phyloP scores from a whole-genome alignment of 1,140 invertebrate genomes.

The Maniola jurtina region DNA sequence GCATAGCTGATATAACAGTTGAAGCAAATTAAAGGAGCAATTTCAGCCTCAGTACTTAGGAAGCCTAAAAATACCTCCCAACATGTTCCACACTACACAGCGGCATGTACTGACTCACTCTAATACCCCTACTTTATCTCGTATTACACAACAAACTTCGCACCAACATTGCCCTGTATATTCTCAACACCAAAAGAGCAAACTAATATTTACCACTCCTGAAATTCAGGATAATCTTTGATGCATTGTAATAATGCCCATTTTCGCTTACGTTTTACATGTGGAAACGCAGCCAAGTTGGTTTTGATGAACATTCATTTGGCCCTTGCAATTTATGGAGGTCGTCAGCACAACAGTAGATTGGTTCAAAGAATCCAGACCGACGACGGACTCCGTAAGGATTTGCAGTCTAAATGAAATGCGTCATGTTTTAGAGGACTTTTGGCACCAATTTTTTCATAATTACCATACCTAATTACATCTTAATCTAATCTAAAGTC shows the following conservation, averaged over 20 bases:
- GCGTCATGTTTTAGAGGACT: not conserved
- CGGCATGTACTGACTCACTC: conserved; percentile 10
- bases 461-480: too few relatives aligned
- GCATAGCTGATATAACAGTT: too few relatives aligned
- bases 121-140: conserved; percentile 13
- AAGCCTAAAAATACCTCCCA: conserved; percentile 17
- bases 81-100: conserved; percentile 8
- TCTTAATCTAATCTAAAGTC: too few relatives aligned
- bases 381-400: not conserved
- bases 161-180: conserved; percentile 12
- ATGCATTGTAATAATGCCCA: not conserved
- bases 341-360: conserved; percentile 47
- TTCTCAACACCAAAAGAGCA: not conserved
- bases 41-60: not conserved
- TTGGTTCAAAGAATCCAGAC: conserved; percentile 41
- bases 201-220: conserved; percentile 2
- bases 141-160: conserved; percentile 24
- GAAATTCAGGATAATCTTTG: not conserved
- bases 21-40: not conserved
- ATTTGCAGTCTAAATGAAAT: not conserved
- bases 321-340: conserved; percentile 42
- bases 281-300: conserved; percentile 19
- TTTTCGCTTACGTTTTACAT: not conserved
- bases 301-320: conserved; percentile 31
- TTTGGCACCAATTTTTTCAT: too few relatives aligned